phyloP scores from a whole-genome alignment of 2,113 vertebrate species.

The Cololabis saira region DNA sequence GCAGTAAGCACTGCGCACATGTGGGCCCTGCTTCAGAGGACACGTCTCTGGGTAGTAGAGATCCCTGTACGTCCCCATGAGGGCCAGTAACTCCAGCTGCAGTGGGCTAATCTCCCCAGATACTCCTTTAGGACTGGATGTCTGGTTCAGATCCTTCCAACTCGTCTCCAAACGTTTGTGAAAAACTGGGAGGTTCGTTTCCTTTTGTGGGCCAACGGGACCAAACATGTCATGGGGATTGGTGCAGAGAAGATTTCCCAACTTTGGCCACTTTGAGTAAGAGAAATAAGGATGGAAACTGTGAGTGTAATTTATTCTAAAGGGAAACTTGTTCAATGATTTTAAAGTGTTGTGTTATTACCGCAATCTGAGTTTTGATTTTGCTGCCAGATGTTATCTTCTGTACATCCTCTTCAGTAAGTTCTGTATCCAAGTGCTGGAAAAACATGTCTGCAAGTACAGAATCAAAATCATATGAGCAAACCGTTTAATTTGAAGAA shows the following conservation, averaged over 20 bases:
- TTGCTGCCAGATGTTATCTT: slow-evolving; percentile 77
- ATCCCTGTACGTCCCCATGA: slow-evolving; percentile 92
- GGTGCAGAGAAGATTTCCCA: slow-evolving; percentile 85
- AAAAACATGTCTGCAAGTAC: slow-evolving; percentile 85
- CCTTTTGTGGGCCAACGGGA: slow-evolving; percentile 66
- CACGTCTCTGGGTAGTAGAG: slow-evolving; percentile 88
- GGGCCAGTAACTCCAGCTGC: slow-evolving; percentile 90
- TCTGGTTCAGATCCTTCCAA: slow-evolving; percentile 84
- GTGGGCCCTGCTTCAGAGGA: slow-evolving; percentile 83
- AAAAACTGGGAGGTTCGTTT: slow-evolving; percentile 80
- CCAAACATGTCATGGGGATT: slow-evolving; percentile 79
- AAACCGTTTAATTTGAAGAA: too few species aligned
- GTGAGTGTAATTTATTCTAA: neutral
- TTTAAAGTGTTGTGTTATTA: slow-evolving; percentile 39
- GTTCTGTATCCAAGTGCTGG: slow-evolving; percentile 85
- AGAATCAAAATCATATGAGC: neutral
- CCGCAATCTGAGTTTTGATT: slow-evolving; percentile 83
- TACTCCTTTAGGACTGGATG: slow-evolving; percentile 44
- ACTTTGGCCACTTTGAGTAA: slow-evolving; percentile 85
- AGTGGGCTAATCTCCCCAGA: slow-evolving; percentile 77
- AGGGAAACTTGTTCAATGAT: neutral
- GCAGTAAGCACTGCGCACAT: slow-evolving; percentile 88
- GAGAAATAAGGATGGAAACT: neutral
- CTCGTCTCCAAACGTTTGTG: slow-evolving; percentile 86
- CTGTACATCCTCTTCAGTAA: slow-evolving; percentile 88